A percentile compares a stretch with the other conserved stretches of the same genome.
Evolutionary conservation across 2,113 vertebrate species (phyloP).

Genomic region (Misgurnus mizolepis): DNA sequence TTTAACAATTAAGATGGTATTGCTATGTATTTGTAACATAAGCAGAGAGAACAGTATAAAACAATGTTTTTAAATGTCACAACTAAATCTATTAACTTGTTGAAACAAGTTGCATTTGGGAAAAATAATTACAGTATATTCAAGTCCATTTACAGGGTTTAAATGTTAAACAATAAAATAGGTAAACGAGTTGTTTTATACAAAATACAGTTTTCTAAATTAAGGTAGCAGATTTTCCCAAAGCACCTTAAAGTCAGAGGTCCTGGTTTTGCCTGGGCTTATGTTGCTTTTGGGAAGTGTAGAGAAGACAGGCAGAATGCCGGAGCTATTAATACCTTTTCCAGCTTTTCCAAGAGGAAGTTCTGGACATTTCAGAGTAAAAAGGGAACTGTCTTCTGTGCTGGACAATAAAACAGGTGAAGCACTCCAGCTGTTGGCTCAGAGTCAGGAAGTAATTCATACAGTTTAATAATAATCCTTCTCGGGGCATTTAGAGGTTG

Average conservation of each 20-base stretch:
- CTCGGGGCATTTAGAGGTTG: conserved; percentile 1
- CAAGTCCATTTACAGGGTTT: background rate
- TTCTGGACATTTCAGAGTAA: conserved; percentile 47
- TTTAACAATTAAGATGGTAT: background rate
- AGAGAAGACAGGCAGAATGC: conserved; percentile 23
- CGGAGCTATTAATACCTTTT: conserved; percentile 59
- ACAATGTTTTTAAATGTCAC: background rate
- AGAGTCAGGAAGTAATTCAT: conserved; percentile 16
- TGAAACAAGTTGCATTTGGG: too few relatives aligned
- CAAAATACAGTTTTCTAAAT: conserved; percentile 33
- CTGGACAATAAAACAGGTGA: conserved; percentile 40
- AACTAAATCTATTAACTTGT: background rate
- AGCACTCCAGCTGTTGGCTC: conserved; percentile 14
- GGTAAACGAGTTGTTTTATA: background rate
- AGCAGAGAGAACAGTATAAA: background rate
- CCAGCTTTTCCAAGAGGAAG: conserved; percentile 56
- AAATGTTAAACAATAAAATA: too few relatives aligned
- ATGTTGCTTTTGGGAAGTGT: conserved; percentile 47
- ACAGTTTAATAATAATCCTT: background rate
- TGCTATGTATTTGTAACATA: background rate
- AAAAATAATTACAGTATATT: background rate
- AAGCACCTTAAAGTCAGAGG: conserved; percentile 43
- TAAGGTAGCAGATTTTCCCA: conserved; percentile 50
- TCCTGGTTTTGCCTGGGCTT: conserved; percentile 39
- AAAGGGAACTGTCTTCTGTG: conserved; percentile 36